Conservation (phyloP, 2,113 vertebrate species). For the Nannobrachium achirus region DNA sequence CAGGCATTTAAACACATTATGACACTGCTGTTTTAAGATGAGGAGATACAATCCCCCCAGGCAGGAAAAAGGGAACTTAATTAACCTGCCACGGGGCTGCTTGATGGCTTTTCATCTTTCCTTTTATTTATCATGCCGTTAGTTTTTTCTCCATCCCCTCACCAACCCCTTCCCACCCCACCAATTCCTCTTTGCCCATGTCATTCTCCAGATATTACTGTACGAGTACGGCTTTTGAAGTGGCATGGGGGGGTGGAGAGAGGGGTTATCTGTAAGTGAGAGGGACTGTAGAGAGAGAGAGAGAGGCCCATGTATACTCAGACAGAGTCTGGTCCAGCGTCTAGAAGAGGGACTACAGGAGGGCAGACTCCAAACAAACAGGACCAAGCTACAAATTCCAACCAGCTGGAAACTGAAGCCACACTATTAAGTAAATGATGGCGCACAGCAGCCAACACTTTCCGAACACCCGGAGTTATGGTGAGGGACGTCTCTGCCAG, state of each 20-base stretch:
- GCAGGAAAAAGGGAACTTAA: constrained; percentile 31
- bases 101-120: constrained; percentile 25
- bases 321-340: neutral
- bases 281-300: constrained; percentile 3
- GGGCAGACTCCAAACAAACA: constrained; percentile 55
- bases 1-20: constrained; percentile 39
- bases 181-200: neutral
- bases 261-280: constrained; percentile 20
- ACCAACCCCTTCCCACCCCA: neutral
- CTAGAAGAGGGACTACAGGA: constrained; percentile 30
- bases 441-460: constrained; percentile 61
- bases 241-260: neutral
- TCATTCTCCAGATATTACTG: constrained; percentile 35
- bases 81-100: constrained; percentile 14
- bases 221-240: constrained; percentile 12
- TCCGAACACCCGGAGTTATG: constrained; percentile 56
- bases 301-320: constrained; percentile 4
- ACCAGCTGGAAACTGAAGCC: constrained; percentile 73
- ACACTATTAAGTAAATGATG: constrained; percentile 69
- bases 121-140: constrained; percentile 33
- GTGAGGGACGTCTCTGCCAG: constrained; percentile 13
- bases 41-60: constrained; percentile 28
- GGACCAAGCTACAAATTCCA: constrained; percentile 60
- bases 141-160: constrained; percentile 13
- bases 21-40: constrained; percentile 51